Conservation (phyloP, 2,113 vertebrate species). For the Eleginops maclovinus region DNA sequence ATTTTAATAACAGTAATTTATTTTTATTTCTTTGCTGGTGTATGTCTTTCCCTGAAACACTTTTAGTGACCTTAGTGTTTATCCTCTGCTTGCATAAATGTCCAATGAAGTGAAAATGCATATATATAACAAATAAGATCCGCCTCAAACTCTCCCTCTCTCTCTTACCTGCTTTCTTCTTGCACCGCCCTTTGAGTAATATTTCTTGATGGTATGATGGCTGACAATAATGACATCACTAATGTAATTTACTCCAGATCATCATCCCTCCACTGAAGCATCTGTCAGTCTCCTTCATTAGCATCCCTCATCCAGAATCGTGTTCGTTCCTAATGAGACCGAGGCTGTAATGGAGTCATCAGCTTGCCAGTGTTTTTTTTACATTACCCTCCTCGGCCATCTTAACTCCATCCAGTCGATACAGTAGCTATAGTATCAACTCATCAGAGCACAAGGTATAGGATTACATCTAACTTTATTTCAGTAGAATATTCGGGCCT, state of each 20-base stretch:
- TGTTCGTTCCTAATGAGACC: conserved; percentile 65
- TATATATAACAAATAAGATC: neutral
- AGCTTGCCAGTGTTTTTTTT: conserved; percentile 51
- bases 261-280: conserved; percentile 74
- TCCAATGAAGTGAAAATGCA: neutral
- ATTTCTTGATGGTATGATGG: conserved; percentile 55
- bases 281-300: conserved; percentile 80
- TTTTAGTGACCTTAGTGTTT: too few species aligned
- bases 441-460: conserved; percentile 4
- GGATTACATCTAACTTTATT: conserved; percentile 20
- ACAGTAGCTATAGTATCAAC: conserved; percentile 25
- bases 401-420: conserved; percentile 18
- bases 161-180: conserved; percentile 31
- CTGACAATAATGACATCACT: conserved; percentile 74
- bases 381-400: conserved; percentile 43
- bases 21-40: neutral
- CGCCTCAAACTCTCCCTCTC: conserved; percentile 5
- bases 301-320: conserved; percentile 62
- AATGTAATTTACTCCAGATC: conserved; percentile 76
- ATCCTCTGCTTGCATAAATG: neutral
- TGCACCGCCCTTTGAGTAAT: conserved; percentile 12
- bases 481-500: neutral
- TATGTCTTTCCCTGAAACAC: neutral
- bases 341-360: conserved; percentile 66
- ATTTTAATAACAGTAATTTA: neutral